Percentiles rank a stretch among this genome's conserved stretches.
Conservation (phyloP, 2,888 invertebrate genomes). For the Nemoura dubitans region DNA sequence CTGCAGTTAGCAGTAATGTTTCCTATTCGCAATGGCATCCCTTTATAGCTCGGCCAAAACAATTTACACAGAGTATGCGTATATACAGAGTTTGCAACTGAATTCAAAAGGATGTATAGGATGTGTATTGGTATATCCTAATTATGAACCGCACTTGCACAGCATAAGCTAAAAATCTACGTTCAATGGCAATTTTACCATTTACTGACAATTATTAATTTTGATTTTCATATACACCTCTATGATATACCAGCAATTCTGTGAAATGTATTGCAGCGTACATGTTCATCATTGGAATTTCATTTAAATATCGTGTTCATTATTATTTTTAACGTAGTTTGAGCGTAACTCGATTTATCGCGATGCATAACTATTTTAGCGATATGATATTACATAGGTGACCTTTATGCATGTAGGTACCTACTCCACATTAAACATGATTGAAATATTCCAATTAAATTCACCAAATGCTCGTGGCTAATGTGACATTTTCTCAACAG, state of each 20-base stretch:
- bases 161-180: too few relatives aligned
- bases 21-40: neutral
- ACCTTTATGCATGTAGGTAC: too few relatives aligned
- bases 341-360: neutral
- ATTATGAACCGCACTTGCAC: too few relatives aligned
- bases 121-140: too few relatives aligned
- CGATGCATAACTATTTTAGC: neutral
- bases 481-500: too few relatives aligned
- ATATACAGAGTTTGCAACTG: too few relatives aligned
- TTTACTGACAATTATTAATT: neutral
- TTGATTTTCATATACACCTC: neutral
- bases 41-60: neutral
- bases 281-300: neutral
- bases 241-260: neutral
- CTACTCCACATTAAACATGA: neutral
- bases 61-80: neutral
- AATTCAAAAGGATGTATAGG: too few relatives aligned
- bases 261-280: too few relatives aligned
- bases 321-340: neutral
- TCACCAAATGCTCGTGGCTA: too few relatives aligned
- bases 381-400: neutral
- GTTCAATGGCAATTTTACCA: neutral
- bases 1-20: neutral
- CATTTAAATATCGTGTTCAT: neutral
- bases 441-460: neutral